Percentiles rank a stretch among this genome's conserved stretches.
Evolutionary conservation across 2,797 vertebrate species (phyloP).

Genomic region (Paratrypauchen microcephalus): DNA sequence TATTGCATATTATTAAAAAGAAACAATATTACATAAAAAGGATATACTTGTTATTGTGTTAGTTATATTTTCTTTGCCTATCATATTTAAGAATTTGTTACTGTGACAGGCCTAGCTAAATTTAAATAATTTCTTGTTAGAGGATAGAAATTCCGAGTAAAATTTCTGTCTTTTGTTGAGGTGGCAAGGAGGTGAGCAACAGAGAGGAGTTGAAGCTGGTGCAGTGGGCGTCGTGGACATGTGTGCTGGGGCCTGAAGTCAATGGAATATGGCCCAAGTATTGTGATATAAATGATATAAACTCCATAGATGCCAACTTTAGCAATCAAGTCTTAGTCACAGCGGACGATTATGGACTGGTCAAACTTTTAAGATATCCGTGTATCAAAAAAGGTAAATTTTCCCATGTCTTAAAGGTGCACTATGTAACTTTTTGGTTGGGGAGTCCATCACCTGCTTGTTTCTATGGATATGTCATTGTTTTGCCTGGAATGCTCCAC

Average conservation of each 20-base stretch:
- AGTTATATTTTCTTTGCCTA: too few species aligned
- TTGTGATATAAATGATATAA: slow-evolving; percentile 93
- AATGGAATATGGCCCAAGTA: slow-evolving; percentile 99
- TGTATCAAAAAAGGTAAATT: slow-evolving; percentile 92
- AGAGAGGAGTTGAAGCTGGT: slow-evolving; percentile 93
- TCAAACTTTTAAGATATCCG: slow-evolving; percentile 95
- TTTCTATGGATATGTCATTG: too few species aligned
- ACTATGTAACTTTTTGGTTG: too few species aligned
- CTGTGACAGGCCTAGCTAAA: background rate
- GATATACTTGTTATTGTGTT: too few species aligned
- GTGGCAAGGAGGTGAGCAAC: slow-evolving; percentile 93
- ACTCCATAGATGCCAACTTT: slow-evolving; percentile 96
- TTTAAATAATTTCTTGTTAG: background rate
- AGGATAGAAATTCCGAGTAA: slow-evolving; percentile 39
- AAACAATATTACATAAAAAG: too few species aligned
- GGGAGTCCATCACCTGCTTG: too few species aligned
- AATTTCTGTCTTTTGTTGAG: slow-evolving; percentile 71
- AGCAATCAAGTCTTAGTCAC: slow-evolving; percentile 95
- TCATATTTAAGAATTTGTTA: too few species aligned
- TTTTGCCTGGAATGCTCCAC: too few species aligned
- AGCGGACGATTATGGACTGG: slow-evolving; percentile 94
- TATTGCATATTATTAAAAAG: too few species aligned
- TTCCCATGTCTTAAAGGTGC: background rate
- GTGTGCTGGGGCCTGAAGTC: slow-evolving; percentile 92
- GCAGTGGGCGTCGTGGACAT: slow-evolving; percentile 97